These are phyloP conservation scores for Drosophila setifemur DNA, from an alignment of 1,140 invertebrate genomes.

Conservation along the genomic window DNA sequence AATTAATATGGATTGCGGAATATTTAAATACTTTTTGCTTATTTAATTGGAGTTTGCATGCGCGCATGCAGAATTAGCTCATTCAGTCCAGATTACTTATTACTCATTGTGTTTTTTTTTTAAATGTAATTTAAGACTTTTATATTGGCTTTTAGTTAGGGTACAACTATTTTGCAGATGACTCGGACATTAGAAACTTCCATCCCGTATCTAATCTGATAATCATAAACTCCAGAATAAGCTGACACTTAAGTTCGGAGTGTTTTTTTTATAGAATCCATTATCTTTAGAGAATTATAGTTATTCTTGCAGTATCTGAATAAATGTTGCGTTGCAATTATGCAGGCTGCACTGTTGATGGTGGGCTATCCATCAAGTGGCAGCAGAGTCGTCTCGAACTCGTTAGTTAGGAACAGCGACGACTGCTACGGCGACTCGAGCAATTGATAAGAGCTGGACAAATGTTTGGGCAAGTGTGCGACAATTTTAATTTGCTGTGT, in stretches of 20 bases:
- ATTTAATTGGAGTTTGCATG: constrained; percentile 1
- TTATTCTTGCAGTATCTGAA: no score
- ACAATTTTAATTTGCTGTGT: constrained; percentile 67
- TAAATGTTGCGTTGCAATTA: no score
- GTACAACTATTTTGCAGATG: no score
- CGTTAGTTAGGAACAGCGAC: constrained; percentile 51
- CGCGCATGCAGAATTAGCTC: no score
- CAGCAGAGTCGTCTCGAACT: constrained; percentile 35
- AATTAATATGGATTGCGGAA: constrained; percentile 10
- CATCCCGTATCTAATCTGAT: no score
- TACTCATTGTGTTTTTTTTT: no score
- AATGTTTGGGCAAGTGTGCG: constrained; percentile 72
- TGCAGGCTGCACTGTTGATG: constrained; percentile 7
- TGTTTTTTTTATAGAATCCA: no score
- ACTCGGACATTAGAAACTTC: no score
- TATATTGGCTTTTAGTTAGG: no score
- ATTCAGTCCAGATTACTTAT: background rate
- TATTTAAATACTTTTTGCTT: constrained; percentile 14
- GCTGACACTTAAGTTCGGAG: no score
- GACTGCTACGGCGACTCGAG: constrained; percentile 35
- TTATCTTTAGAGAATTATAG: no score
- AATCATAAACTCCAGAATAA: no score
- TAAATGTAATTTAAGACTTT: background rate
- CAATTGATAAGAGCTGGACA: constrained; percentile 67
- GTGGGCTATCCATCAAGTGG: constrained; percentile 58